Conservation (phyloP, 2,888 invertebrate genomes). For the Serrognathus titanus region DNA sequence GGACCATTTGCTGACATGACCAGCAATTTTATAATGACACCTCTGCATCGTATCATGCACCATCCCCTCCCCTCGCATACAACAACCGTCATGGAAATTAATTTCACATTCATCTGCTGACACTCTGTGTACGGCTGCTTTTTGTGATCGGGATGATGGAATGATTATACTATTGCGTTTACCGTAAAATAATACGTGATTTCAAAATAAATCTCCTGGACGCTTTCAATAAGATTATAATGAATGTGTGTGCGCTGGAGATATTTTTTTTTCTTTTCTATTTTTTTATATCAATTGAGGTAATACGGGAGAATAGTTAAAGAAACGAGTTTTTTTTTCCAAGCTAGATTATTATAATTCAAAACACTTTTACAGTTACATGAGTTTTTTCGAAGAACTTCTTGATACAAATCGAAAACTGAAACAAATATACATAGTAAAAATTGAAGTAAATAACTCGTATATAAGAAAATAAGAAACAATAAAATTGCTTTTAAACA, state of each 20-base stretch:
- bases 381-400: too few relatives aligned
- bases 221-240: background rate
- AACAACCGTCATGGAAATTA: slow-evolving; percentile 45
- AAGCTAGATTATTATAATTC: too few relatives aligned
- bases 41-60: slow-evolving; percentile 37
- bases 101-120: slow-evolving; percentile 41
- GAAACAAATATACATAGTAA: too few relatives aligned
- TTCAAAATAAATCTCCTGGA: slow-evolving; percentile 4
- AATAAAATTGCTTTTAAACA: too few relatives aligned
- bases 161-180: slow-evolving; percentile 16
- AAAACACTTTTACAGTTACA: too few relatives aligned
- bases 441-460: too few relatives aligned
- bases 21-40: slow-evolving; percentile 48
- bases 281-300: too few relatives aligned
- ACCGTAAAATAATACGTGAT: slow-evolving; percentile 11
- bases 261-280: too few relatives aligned
- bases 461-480: too few relatives aligned
- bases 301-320: too few relatives aligned
- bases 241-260: background rate
- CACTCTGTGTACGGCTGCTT: slow-evolving; percentile 22
- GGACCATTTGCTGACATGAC: slow-evolving; percentile 50
- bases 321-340: too few relatives aligned
- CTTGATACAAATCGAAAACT: too few relatives aligned
- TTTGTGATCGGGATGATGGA: slow-evolving; percentile 14
- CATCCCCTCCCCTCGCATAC: slow-evolving; percentile 38